Percentiles rank a stretch among this genome's conserved stretches.
Conservation (phyloP, 1,140 invertebrate species). For the Agrypnia vestita region DNA sequence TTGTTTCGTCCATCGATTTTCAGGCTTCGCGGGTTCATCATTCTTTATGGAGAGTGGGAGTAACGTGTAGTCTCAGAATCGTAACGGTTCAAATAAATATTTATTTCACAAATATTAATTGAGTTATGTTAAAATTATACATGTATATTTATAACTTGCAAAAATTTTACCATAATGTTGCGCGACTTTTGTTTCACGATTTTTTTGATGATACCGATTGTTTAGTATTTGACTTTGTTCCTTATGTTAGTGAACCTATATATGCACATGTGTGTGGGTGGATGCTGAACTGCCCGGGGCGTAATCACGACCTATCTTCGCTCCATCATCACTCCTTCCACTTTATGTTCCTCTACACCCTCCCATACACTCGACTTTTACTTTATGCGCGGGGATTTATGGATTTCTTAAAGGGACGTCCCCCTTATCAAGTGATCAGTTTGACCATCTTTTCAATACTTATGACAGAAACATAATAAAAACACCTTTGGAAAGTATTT, state of each 20-base stretch:
- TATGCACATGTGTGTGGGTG: not conserved
- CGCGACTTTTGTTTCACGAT: too few relatives aligned
- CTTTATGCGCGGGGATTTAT: conserved; percentile 15
- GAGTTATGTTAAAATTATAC: too few relatives aligned
- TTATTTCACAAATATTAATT: not conserved
- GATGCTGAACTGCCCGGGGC: conserved; percentile 28
- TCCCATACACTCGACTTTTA: not conserved
- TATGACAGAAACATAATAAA: not conserved
- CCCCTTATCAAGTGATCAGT: not conserved
- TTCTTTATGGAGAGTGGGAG: conserved; percentile 15
- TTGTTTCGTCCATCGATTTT: conserved; percentile 31
- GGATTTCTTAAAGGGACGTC: not conserved
- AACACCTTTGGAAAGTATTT: too few relatives aligned
- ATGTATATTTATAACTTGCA: too few relatives aligned
- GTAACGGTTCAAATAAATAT: not conserved
- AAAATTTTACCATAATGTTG: too few relatives aligned
- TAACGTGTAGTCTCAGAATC: not conserved
- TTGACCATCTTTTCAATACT: not conserved
- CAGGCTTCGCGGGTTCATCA: conserved; percentile 15
- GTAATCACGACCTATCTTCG: conserved; percentile 29
- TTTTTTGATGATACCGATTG: too few relatives aligned
- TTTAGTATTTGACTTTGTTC: not conserved
- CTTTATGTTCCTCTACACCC: conserved; percentile 3
- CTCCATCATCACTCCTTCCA: conserved; percentile 24
- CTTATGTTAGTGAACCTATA: not conserved